Evolutionary conservation across 2,888 invertebrate species (phyloP).

Genomic region (Emmelina monodactyla): DNA sequence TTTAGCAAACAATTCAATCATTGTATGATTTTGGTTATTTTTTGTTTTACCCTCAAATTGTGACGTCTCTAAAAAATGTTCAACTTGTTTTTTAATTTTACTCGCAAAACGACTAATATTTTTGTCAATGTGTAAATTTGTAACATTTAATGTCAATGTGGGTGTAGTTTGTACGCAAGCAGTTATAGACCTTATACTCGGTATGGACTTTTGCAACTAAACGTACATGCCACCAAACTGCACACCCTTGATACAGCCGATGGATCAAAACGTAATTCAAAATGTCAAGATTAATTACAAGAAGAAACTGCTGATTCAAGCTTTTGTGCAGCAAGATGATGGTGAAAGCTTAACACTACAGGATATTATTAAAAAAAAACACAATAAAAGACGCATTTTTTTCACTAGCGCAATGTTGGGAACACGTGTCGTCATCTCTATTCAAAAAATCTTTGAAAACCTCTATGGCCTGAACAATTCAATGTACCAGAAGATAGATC

Average conservation of each 20-base stretch:
- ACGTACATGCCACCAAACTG: conserved; percentile 7
- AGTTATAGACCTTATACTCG: no score
- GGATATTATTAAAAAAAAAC: conserved; percentile 6
- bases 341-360: conserved; percentile 3
- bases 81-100: no score
- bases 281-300: conserved; percentile 10
- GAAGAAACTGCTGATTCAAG: conserved; percentile 9
- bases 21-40: no score
- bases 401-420: conserved; percentile 11
- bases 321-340: neutral
- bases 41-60: no score
- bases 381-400: conserved; percentile 13
- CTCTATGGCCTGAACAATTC: conserved; percentile 10
- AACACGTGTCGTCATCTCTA: conserved; percentile 6
- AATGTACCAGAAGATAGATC: conserved; percentile 12
- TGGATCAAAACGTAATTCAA: conserved; percentile 12
- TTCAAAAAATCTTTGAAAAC: conserved; percentile 11
- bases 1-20: no score
- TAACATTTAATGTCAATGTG: no score
- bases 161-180: no score
- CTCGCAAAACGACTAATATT: no score
- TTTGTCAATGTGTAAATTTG: no score
- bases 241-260: conserved; percentile 8
- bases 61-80: no score
- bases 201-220: no score